Evolutionary conservation across 2,113 vertebrate species (phyloP), one percentile per base, ranked within the genome.

Genomic region (Dasyprocta punctata): DNA sequence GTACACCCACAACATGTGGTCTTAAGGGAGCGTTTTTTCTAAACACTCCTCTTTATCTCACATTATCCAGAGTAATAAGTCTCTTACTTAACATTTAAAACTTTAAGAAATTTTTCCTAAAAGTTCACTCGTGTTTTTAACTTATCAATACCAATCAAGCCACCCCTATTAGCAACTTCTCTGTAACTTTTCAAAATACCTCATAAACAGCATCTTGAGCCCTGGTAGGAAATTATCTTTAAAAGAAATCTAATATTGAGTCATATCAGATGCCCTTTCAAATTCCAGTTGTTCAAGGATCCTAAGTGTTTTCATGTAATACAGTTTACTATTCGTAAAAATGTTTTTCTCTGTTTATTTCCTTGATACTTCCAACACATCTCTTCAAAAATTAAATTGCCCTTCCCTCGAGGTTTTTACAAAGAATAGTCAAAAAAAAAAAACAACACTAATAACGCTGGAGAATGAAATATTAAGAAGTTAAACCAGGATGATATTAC

Each of bases 371-470:
- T 94, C 54, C 36, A 87, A 67, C 17, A 92, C 33, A n/a, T 30
- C 28, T 90, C 85, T 93, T 96, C 89, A 94, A 91, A 96, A 89
- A 77, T 75, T 87, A 94, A 94, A 92, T 58, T 97, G 96, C 16
- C 75, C 56, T 96, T 95, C 56, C 44, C 60, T 92, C 28, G n/a
- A 28, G 60, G 41, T 81, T 92, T 95, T 97, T 84, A 87, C 28
- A 95, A 80, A 84, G 20, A 71, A 24, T 87, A 96, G 81, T 38
- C 77, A 93, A 89, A 95, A 93, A 52, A 19, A 41, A 52, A 14
- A 24, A 30, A 60, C 38, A 58, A 60, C 41, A 77, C 90, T 63
- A 78, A 38, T 36, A 47, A 71, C 47, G 61, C 4, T 78, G 26
- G 33, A 80, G 89, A 94, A 65, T 56, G 41, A 88, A 92, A 97